Conservation (phyloP, 2,888 invertebrate genomes). For the Drosophila atripex region DNA sequence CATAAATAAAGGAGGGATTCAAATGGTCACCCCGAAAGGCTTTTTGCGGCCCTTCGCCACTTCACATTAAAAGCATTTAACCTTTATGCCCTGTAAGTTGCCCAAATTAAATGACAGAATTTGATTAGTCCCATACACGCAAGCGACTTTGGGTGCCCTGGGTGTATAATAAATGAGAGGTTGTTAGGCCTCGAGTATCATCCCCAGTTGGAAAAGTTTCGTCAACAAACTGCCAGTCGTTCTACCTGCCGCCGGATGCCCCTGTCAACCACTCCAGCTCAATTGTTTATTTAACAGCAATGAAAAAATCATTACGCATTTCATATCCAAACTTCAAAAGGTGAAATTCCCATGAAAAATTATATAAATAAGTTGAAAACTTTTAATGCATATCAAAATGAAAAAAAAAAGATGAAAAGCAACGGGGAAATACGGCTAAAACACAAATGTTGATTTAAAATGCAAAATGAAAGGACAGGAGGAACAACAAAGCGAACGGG, state of each 20-base stretch:
- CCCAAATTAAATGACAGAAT: constrained; percentile 64
- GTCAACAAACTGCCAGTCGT: constrained; percentile 5
- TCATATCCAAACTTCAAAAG: constrained; percentile 67
- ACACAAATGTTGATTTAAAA: constrained; percentile 54
- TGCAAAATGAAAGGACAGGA: constrained; percentile 62
- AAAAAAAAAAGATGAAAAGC: constrained; percentile 14
- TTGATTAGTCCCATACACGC: constrained; percentile 68
- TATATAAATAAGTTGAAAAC: constrained; percentile 54
- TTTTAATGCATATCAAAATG: constrained; percentile 59
- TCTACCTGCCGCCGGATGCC: constrained; percentile 5
- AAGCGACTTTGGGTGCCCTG: constrained; percentile 34
- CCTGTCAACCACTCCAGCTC: constrained; percentile 15
- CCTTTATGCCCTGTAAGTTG: constrained; percentile 53
- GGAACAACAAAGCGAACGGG: neutral
- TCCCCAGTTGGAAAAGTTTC: constrained; percentile 53
- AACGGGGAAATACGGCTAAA: constrained; percentile 16
- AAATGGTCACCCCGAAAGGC: constrained; percentile 34
- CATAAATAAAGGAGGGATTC: constrained; percentile 15
- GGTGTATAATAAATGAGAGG: constrained; percentile 45
- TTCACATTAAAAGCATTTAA: constrained; percentile 54
- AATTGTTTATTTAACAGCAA: constrained; percentile 76
- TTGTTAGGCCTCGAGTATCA: constrained; percentile 11
- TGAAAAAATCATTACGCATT: constrained; percentile 74
- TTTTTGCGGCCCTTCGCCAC: constrained; percentile 1
- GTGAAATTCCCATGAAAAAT: constrained; percentile 60